phyloP scores from a whole-genome alignment of 2,113 vertebrate species.

The Speoplatyrhinus poulsoni region DNA sequence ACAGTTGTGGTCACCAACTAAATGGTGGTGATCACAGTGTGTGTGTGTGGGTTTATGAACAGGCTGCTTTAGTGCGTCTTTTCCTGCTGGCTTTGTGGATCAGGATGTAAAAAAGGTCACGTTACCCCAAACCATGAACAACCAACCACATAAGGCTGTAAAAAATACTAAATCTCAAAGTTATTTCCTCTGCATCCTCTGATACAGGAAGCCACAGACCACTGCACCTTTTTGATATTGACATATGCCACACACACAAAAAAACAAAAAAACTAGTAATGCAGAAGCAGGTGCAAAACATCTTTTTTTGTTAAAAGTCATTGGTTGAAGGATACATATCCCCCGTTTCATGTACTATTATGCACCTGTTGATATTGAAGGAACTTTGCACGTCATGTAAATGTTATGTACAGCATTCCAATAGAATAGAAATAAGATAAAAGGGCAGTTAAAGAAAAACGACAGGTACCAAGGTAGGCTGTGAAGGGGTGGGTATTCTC shows the following conservation, averaged over 20 bases:
- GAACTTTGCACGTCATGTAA: background rate
- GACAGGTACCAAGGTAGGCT: too few species aligned
- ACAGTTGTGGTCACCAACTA: background rate
- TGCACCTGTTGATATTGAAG: background rate
- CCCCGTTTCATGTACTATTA: background rate
- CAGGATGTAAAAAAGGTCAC: constrained; percentile 33
- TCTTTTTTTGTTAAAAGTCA: background rate
- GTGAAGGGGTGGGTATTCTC: too few species aligned
- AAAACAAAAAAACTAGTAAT: constrained; percentile 16
- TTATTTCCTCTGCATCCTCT: constrained; percentile 53
- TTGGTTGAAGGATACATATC: background rate
- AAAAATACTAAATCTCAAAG: constrained; percentile 52
- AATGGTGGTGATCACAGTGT: background rate
- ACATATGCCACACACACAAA: constrained; percentile 24
- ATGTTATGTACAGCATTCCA: too few species aligned
- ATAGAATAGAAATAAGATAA: too few species aligned
- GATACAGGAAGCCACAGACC: constrained; percentile 44
- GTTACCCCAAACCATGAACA: constrained; percentile 28
- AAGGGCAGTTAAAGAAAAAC: too few species aligned
- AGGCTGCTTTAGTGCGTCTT: background rate
- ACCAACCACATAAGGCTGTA: constrained; percentile 55
- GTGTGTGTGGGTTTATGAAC: background rate
- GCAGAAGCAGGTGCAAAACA: background rate
- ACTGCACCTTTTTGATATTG: constrained; percentile 25
- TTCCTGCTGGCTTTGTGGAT: background rate